Conservation (phyloP, 2,113 vertebrate genomes). For the Myotis brandtii region DNA sequence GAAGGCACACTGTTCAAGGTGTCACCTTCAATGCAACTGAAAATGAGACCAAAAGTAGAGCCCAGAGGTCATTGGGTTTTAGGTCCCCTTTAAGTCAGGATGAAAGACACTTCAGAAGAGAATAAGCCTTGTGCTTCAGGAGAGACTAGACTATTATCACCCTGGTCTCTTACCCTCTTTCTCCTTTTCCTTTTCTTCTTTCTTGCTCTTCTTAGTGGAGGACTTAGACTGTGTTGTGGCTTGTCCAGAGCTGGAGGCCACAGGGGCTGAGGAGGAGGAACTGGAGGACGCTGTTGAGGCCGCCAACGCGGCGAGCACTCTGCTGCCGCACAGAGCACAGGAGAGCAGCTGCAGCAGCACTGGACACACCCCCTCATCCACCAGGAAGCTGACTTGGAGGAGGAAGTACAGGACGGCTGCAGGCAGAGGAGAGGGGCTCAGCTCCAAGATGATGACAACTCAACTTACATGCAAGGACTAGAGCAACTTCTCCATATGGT, state of each 20-base stretch:
- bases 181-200: constrained; percentile 98
- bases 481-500: background rate
- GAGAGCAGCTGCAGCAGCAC: constrained; percentile 97
- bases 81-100: no score
- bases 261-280: constrained; percentile 83
- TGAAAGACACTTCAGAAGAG: background rate
- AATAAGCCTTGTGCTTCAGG: background rate
- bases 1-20: background rate
- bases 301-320: constrained; percentile 90
- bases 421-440: constrained; percentile 40
- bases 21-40: background rate
- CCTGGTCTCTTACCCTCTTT: constrained; percentile 91
- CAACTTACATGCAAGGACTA: rapidly evolving
- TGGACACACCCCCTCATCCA: constrained; percentile 96
- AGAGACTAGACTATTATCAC: background rate
- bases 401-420: constrained; percentile 98
- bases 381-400: constrained; percentile 98
- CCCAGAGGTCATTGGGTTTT: background rate
- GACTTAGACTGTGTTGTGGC: constrained; percentile 93
- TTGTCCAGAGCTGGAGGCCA: constrained; percentile 86
- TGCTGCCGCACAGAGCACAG: constrained; percentile 97
- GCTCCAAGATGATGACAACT: background rate
- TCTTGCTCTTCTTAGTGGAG: constrained; percentile 97
- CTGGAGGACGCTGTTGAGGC: constrained; percentile 84
- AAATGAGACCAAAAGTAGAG: background rate